These are phyloP conservation scores for Oryzias dopingdopingensis DNA, from an alignment of 2,797 vertebrate species.

Conservation along the genomic window DNA sequence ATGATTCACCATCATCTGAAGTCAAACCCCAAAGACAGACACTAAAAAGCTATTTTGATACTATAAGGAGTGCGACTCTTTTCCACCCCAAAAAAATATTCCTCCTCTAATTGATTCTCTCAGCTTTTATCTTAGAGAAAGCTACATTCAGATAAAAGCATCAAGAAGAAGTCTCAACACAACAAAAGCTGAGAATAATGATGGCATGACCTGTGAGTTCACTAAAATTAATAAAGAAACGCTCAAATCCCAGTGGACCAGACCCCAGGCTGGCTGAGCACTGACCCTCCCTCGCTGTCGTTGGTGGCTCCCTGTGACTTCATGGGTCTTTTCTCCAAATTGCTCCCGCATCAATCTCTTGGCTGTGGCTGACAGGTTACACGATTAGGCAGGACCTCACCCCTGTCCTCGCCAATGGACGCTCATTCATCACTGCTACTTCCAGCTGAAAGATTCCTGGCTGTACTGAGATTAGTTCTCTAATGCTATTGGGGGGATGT, in stretches of 20 bases:
- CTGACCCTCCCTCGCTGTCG: not conserved
- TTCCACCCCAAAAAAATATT: no score
- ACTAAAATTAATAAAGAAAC: conserved; percentile 37
- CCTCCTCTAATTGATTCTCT: not conserved
- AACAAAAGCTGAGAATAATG: conserved; percentile 22
- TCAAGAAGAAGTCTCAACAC: not conserved
- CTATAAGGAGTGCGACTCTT: no score
- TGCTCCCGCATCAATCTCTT: conserved; percentile 64
- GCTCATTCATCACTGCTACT: conserved; percentile 67
- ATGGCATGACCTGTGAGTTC: conserved; percentile 12
- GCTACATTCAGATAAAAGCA: conserved; percentile 9
- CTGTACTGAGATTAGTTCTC: conserved; percentile 35
- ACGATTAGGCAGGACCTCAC: conserved; percentile 65
- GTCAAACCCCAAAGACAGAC: conserved; percentile 19
- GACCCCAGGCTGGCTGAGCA: conserved; percentile 5
- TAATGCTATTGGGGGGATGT: conserved; percentile 38
- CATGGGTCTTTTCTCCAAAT: conserved; percentile 20
- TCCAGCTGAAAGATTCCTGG: conserved; percentile 9
- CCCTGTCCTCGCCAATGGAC: conserved; percentile 48
- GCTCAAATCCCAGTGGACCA: conserved; percentile 37
- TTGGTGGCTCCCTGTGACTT: conserved; percentile 4
- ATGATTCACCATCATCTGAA: conserved; percentile 42
- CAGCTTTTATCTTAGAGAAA: conserved; percentile 1
- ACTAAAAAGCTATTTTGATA: no score
- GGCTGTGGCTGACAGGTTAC: conserved; percentile 63